Percentiles rank a stretch among this genome's conserved stretches.
Evolutionary conservation across 2,888 invertebrate species (phyloP).

Genomic region (Tetragonisca angustula): DNA sequence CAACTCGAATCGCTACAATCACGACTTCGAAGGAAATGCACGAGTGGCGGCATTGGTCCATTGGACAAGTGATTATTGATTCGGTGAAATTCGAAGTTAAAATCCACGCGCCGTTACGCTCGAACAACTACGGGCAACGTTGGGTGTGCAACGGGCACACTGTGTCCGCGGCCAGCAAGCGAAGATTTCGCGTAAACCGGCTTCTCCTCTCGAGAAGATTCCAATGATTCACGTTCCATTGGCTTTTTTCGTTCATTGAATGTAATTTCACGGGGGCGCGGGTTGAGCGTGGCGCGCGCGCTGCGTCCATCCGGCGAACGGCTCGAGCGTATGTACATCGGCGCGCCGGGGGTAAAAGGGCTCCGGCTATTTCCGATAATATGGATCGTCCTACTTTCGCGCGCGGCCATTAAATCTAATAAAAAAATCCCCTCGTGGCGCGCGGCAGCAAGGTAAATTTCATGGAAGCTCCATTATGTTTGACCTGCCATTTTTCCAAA

Average conservation of each 20-base stretch:
- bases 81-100: too few species aligned
- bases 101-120: too few species aligned
- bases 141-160: too few species aligned
- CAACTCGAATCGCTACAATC: too few species aligned
- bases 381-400: conserved; percentile 54
- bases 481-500: conserved; percentile 42
- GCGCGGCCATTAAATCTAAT: conserved; percentile 52
- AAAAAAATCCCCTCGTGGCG: conserved; percentile 35
- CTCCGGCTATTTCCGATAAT: conserved; percentile 55
- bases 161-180: neutral
- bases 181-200: neutral
- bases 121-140: too few species aligned
- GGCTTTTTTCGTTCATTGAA: conserved; percentile 42
- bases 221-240: conserved; percentile 27
- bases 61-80: too few species aligned
- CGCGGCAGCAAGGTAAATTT: conserved; percentile 36
- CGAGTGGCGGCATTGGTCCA: too few species aligned
- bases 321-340: conserved; percentile 16
- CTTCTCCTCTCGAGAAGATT: neutral
- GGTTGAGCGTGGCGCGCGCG: conserved; percentile 21
- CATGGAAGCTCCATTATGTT: conserved; percentile 49
- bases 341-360: conserved; percentile 12
- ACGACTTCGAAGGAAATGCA: too few species aligned
- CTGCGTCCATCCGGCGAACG: conserved; percentile 27
- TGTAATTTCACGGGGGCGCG: conserved; percentile 47